Evolutionary conservation across 2,888 invertebrate genomes (phyloP).

Genomic region (Nyleta sp.): DNA sequence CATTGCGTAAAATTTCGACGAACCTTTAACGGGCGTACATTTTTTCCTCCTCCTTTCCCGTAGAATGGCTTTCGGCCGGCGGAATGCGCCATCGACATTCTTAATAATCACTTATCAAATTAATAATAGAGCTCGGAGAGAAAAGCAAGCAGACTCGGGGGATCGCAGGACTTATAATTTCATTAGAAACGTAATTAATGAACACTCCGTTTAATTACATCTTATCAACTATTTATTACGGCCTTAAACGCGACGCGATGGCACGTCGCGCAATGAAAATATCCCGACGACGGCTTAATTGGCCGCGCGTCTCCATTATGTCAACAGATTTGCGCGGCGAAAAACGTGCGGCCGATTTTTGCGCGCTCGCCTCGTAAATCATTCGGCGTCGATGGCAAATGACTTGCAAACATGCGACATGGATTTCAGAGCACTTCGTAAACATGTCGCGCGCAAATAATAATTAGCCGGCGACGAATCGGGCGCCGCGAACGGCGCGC

Average conservation of each 20-base stretch:
- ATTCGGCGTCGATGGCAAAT: slow-evolving; percentile 32
- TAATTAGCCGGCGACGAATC: slow-evolving; percentile 12
- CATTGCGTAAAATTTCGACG: no score
- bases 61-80: no score
- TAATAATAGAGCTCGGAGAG: slow-evolving; percentile 31
- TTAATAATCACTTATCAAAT: slow-evolving; percentile 39
- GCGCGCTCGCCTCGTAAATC: slow-evolving; percentile 32
- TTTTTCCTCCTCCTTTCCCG: no score
- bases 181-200: slow-evolving; percentile 45
- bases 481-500: not conserved
- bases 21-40: no score
- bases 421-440: slow-evolving; percentile 34
- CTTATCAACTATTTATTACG: slow-evolving; percentile 37
- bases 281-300: slow-evolving; percentile 42
- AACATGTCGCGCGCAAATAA: slow-evolving; percentile 49
- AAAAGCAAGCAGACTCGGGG: not conserved
- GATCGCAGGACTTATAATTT: slow-evolving; percentile 35
- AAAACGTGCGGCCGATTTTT: slow-evolving; percentile 12
- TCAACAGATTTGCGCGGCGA: slow-evolving; percentile 25
- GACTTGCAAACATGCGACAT: slow-evolving; percentile 50
- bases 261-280: slow-evolving; percentile 27
- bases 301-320: slow-evolving; percentile 41
- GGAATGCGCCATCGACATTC: not conserved
- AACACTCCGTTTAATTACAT: slow-evolving; percentile 40
- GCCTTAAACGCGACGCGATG: slow-evolving; percentile 17